Base-by-base conservation (phyloP, 2,888 invertebrate genomes). In the Melanchra persicariae region DNA sequence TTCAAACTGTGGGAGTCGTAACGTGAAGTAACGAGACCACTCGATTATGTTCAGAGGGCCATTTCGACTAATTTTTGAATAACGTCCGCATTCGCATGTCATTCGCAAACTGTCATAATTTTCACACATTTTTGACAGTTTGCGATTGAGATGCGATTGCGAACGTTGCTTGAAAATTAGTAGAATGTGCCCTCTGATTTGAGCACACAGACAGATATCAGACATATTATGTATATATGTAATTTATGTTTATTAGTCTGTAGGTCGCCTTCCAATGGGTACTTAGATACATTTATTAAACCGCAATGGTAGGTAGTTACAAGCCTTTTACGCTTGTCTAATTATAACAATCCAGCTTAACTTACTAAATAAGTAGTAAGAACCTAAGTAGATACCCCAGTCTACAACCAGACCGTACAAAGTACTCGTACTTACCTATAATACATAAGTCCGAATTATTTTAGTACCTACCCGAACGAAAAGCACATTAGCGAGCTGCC, bases 401-500 rank as follows among this genome's bases (percentile, higher is more conserved):
- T 19, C 19, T 52, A 63, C 22, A 26, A 26, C 15, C 45, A 12
- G 19, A 26, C n/a, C n/a, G n/a, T n/a, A n/a, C n/a, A n/a, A n/a
- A n/a, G n/a, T n/a, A n/a, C n/a, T n/a, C n/a, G 47, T 57, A 71
- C 19, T 17, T 71, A 19, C 6, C 1, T 34, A 52, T 24, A 12
- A 43, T 30, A 24, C 43, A 34, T 61, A 26, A 57, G 19, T n/a
- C 26, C 24, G 12, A 47, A 61, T 52, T 58, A 57, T 77, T 78
- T 59, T 55, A 81, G 15, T 40, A 40, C 40, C 37, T 54, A 70
- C 60, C 37, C 47, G 17, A 45, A 64, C 22, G 30, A 70, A 62
- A 40, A 47, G 10, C n/a, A 59, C 62, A 78, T 78, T 82, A 78
- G 61, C 52, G n/a, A 61, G 43, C 45, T 26, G 19, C 24, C 47